These are phyloP conservation scores for Phortica okadai DNA, from an alignment of 2,888 invertebrate genomes.

Conservation along the genomic window DNA sequence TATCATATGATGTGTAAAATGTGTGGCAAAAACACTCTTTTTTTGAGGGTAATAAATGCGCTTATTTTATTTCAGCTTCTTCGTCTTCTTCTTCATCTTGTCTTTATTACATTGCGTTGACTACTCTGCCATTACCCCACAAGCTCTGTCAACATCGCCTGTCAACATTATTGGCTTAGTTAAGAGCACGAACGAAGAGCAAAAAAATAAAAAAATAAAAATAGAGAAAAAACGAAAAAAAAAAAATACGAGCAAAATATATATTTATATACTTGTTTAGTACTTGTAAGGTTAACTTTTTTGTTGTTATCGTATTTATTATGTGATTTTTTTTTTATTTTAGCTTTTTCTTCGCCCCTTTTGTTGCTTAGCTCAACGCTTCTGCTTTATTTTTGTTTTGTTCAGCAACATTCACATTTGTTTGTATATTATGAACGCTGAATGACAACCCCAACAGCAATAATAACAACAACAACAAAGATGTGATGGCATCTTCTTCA, in stretches of 20 bases:
- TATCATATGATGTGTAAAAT: slow-evolving; percentile 64
- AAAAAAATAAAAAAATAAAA: neutral
- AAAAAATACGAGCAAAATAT: slow-evolving; percentile 24
- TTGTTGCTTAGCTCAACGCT: neutral
- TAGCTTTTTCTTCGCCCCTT: neutral
- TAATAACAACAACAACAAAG: neutral
- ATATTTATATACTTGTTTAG: slow-evolving; percentile 49
- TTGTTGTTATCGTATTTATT: slow-evolving; percentile 58
- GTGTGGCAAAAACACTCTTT: slow-evolving; percentile 44
- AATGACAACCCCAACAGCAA: slow-evolving; percentile 4
- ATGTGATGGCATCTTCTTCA: slow-evolving; percentile 2
- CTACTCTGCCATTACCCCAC: neutral
- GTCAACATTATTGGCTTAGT: slow-evolving; percentile 26
- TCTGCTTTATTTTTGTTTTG: neutral
- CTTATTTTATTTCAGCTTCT: slow-evolving; percentile 28
- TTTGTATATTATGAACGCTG: neutral
- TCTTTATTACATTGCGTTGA: neutral
- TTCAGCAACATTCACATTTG: neutral
- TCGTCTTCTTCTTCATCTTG: neutral
- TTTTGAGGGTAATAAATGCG: slow-evolving; percentile 48
- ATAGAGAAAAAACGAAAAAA: neutral
- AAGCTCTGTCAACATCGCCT: neutral
- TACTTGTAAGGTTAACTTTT: slow-evolving; percentile 53
- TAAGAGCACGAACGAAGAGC: neutral
- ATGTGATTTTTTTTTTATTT: slow-evolving; percentile 37